Percentiles rank a stretch among this genome's conserved stretches.
These are phyloP conservation scores for Chrysodeixis includens DNA, from an alignment of 2,888 invertebrate genomes.

Conservation along the genomic window DNA sequence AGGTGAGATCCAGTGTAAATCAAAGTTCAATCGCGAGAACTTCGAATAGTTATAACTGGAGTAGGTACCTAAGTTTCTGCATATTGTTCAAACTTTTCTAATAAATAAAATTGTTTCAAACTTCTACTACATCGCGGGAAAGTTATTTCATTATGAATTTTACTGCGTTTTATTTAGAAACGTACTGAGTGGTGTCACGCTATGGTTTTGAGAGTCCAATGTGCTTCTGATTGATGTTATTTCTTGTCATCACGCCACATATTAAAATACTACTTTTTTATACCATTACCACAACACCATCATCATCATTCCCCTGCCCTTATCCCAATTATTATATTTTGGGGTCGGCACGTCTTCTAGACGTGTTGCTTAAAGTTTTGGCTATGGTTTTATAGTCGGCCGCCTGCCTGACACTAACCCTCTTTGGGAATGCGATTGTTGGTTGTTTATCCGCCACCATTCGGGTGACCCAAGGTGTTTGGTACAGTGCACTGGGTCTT, in stretches of 20 bases:
- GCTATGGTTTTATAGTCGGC: too few species aligned
- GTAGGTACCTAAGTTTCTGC: conserved; percentile 36
- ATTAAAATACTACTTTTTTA: too few species aligned
- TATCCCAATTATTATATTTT: too few species aligned
- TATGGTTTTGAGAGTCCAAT: neutral
- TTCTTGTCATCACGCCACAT: neutral
- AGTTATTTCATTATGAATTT: conserved; percentile 58
- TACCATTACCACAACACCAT: too few species aligned
- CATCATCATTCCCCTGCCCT: too few species aligned
- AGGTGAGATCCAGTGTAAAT: conserved; percentile 44
- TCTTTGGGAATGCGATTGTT: too few species aligned
- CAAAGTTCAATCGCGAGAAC: conserved; percentile 50
- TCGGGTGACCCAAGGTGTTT: too few species aligned
- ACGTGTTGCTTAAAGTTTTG: too few species aligned
- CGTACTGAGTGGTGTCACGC: neutral
- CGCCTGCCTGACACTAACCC: too few species aligned
- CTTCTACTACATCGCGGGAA: conserved; percentile 46
- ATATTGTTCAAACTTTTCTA: conserved; percentile 57
- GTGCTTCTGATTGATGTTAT: neutral
- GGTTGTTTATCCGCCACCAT: too few species aligned
- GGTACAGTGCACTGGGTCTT: too few species aligned
- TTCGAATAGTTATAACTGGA: conserved; percentile 52
- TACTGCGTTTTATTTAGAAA: conserved; percentile 36
- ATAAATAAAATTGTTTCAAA: conserved; percentile 61
- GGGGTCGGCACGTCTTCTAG: too few species aligned